phyloP scores from a whole-genome alignment of 1,140 invertebrate genomes.

The Leguminivora glycinivorella region DNA sequence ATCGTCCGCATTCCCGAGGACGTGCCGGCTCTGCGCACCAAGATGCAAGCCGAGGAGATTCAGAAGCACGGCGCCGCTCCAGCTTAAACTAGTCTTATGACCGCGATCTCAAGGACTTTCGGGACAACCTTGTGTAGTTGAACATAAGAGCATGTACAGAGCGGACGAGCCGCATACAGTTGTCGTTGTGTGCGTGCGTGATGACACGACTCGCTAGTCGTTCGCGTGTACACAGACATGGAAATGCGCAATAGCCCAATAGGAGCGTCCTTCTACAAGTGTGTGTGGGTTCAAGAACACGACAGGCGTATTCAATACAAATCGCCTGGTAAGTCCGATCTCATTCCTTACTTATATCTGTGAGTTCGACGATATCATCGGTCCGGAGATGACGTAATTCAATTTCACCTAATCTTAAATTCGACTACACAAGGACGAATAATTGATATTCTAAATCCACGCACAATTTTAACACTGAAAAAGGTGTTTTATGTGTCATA shows the following conservation, averaged over 20 bases:
- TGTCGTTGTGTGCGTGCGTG: no score
- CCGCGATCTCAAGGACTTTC: slow-evolving; percentile 45
- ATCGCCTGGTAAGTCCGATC: no score
- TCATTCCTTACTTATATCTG: no score
- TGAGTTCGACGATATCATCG: no score
- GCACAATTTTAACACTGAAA: slow-evolving; percentile 47
- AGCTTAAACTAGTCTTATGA: slow-evolving; percentile 37
- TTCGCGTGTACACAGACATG: no score
- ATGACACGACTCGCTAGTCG: no score
- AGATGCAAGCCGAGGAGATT: slow-evolving; percentile 83
- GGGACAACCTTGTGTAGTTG: slow-evolving; percentile 15
- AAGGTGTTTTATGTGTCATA: slow-evolving; percentile 39
- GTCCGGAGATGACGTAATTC: not conserved
- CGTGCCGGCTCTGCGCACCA: slow-evolving; percentile 85
- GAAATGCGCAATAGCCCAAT: no score
- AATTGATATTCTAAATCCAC: slow-evolving; percentile 43
- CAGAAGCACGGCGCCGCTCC: slow-evolving; percentile 61
- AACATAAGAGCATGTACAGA: no score
- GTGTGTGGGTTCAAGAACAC: no score
- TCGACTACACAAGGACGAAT: not conserved
- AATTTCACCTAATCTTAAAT: not conserved
- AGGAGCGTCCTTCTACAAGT: no score
- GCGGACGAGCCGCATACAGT: no score
- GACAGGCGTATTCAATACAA: no score
- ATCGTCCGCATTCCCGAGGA: slow-evolving; percentile 91